These are phyloP conservation scores for Ephydatia muelleri DNA, from an alignment of 37 sponge, comb jelly and placozoan species.

Conservation along the genomic window DNA sequence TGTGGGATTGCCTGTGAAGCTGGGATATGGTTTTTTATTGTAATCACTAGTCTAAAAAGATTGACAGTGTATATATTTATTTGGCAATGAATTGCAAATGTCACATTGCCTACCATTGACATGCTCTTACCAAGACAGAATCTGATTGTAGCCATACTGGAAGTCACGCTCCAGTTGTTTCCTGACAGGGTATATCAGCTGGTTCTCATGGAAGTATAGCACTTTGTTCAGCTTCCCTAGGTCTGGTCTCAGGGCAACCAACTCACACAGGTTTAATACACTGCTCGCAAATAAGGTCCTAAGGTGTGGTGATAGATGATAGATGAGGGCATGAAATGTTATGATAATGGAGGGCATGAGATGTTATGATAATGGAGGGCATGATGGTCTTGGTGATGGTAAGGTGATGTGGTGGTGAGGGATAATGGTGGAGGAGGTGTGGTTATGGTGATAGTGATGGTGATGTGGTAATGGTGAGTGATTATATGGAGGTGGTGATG, in stretches of 20 bases:
- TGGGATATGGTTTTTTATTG: no score
- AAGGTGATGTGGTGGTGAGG: not conserved
- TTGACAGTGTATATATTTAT: no score
- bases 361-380: no score
- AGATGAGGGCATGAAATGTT: no score
- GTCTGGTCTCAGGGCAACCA: slow-evolving; percentile 76
- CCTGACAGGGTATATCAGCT: slow-evolving; percentile 87
- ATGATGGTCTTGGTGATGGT: not conserved
- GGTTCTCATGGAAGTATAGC: slow-evolving; percentile 95
- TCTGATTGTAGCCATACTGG: slow-evolving; percentile 93
- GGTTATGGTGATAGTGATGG: no score
- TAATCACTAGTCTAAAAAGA: no score
- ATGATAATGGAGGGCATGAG: no score
- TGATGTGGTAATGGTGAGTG: no score
- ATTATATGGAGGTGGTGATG: no score
- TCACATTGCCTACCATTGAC: not conserved
- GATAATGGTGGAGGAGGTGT: no score
- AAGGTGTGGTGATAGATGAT: not conserved
- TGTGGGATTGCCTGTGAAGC: no score
- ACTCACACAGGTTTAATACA: slow-evolving; percentile 84
- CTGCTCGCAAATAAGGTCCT: slow-evolving; percentile 81
- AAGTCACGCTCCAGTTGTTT: slow-evolving; percentile 84
- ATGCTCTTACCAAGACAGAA: slow-evolving; percentile 79
- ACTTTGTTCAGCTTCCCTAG: slow-evolving; percentile 64
- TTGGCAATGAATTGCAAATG: not conserved